phyloP scores from a whole-genome alignment of 2,797 vertebrate genomes.

The Ctenochaetus hawaiiensis region DNA sequence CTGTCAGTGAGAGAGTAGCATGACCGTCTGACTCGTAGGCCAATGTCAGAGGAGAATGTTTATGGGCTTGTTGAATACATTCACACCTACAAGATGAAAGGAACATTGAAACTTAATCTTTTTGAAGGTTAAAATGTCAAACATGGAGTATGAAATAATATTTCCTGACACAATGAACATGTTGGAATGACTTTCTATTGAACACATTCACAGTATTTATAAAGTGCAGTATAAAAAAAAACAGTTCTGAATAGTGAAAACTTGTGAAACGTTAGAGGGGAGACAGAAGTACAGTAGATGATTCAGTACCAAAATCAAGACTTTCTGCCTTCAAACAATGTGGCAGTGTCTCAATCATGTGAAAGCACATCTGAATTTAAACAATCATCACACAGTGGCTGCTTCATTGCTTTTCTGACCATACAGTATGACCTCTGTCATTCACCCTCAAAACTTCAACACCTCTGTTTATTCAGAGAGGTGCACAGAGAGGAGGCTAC shows the following conservation, averaged over 20 bases:
- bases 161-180: not conserved
- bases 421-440: not conserved
- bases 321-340: slow-evolving; percentile 8
- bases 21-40: slow-evolving; percentile 16
- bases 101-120: not conserved
- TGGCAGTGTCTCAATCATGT: not conserved
- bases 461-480: too few species aligned
- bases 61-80: slow-evolving; percentile 12
- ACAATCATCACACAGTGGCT: not conserved
- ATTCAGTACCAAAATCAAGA: slow-evolving; percentile 12
- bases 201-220: not conserved
- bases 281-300: not conserved
- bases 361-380: slow-evolving; percentile 12
- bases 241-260: too few species aligned
- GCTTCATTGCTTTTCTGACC: slow-evolving; percentile 5
- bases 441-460: too few species aligned
- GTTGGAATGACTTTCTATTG: not conserved
- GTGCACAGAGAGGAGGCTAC: too few species aligned
- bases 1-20: slow-evolving; percentile 34
- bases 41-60: slow-evolving; percentile 24
- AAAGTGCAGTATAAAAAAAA: not conserved
- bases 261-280: too few species aligned
- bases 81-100: not conserved
- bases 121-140: not conserved
- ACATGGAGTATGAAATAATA: not conserved